Evolutionary conservation across 2,797 vertebrate species (phyloP), one percentile per base, ranked within the genome.

Genomic region (Phrynocephalus forsythii): DNA sequence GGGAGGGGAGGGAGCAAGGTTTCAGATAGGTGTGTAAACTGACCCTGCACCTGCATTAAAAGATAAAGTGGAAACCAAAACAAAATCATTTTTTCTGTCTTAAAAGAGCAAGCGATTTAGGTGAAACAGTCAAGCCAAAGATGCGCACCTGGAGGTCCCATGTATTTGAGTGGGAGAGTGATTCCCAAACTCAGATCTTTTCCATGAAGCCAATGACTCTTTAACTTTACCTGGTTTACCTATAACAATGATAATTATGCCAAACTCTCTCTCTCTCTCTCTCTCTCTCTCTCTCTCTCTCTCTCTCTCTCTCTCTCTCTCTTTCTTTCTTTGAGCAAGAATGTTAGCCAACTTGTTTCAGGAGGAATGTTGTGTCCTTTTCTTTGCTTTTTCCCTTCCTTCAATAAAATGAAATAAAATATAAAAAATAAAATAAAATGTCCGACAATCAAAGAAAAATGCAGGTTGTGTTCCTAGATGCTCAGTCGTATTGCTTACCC

Each of bases 1-100:
- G 60, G 15, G 60, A 6, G 9, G 52, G 52, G 52, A 13, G 77
- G 77, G 30, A 28, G 66, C 60, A 88, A 86, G 48, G 38, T 88
- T 88, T 81, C 67, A 44, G 68, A 56, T 75, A 66, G 44, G 79
- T 82, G 44, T 85, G 38, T 44, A 44, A 68, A 38, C 60, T 77
- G 77, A 22, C 52, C 26, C 50, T 79, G 73, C 30, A 38, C 75
- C 72, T 82, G 13, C 60, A 9, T 1, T n/a, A 28, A 80, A 80
- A 73, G 11, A 63, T 22, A 38, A 77, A 44, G 20, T 77, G 26
- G 52, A 79, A 24, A 22, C 79, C 44, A 66, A n/a, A 85, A 88
- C 78, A 52, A 7, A 30, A 63, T 48, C 5, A 33, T 38, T 16
- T 56, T 71, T 24, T 63, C 50, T 18, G 67, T 84, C n/a, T 30